Evolutionary conservation across 2,888 invertebrate genomes (phyloP).

Genomic region (Elegia similella): DNA sequence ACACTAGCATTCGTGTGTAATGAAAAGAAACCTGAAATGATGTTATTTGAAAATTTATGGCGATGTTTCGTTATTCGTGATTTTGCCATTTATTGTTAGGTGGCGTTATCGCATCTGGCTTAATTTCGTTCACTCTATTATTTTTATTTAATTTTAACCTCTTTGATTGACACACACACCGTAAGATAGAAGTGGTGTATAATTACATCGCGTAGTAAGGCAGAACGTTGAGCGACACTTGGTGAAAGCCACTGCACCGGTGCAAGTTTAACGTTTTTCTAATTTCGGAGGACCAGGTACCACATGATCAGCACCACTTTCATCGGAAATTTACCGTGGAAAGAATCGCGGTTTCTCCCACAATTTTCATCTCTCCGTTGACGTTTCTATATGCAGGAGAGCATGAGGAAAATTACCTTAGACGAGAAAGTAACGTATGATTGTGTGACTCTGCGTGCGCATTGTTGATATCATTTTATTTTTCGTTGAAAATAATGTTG

Average conservation of each 20-base stretch:
- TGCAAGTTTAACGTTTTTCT: slow-evolving; percentile 75
- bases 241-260: slow-evolving; percentile 73
- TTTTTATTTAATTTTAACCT: no score
- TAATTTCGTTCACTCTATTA: no score
- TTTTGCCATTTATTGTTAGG: no score
- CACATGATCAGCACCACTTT: slow-evolving; percentile 57
- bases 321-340: slow-evolving; percentile 67
- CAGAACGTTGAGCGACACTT: slow-evolving; percentile 52
- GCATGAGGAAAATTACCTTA: slow-evolving; percentile 19
- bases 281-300: slow-evolving; percentile 64
- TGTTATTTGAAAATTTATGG: no score
- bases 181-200: slow-evolving; percentile 21
- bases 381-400: slow-evolving; percentile 20
- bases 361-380: slow-evolving; percentile 38
- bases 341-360: slow-evolving; percentile 53
- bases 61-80: no score
- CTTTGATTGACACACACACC: no score
- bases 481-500: background rate
- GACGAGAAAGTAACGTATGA: slow-evolving; percentile 11
- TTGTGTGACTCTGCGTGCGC: background rate
- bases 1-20: no score
- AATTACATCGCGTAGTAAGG: slow-evolving; percentile 57
- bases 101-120: no score
- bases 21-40: no score
- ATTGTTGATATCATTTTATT: background rate